Evolutionary conservation across 2,888 invertebrate species (phyloP), one percentile per base, ranked within the genome.

Genomic region (Sinopyrophorus schimmeli): DNA sequence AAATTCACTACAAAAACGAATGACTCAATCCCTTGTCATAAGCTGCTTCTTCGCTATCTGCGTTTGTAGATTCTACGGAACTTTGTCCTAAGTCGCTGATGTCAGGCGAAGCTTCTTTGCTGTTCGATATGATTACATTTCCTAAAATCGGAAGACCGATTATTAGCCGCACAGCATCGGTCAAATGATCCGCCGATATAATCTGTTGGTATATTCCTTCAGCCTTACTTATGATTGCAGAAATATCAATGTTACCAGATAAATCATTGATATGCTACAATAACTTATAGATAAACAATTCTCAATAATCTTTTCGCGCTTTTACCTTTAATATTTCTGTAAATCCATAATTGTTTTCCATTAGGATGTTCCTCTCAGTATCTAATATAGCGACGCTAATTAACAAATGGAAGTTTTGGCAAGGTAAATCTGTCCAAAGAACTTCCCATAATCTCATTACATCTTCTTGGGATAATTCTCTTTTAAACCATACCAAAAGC

Each of bases 391-490:
- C 94, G 47, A 92, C 84, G 67, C 92, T 91, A 40, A 98, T 78
- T n/a, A 99, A 75, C 35, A 99, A 76, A 72, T 97, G 95, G 74
- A 97, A 99, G 74, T 96, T 96, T 55, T 86, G 82, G 68, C 98
- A 97, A 0, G 97, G 97, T 64, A 91, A 75, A 53, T 87, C 89
- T 0, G 97, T 96, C 97, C 97, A 98, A 3, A 98, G 71, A 15
- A 94, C 90, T 77, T 98, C 97, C 97, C 97, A 98, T 52, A 98
- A 74, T 67, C 87, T 83, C 81, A 93, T 86, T 37, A 93, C 87
- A 68, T 96, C 92, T 3, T 82, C 77, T 53, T 90, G 87, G 12
- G 83, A 83, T 69, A 98, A 91, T 76, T 99, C 98, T 55, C 98
- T 76, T 73, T 98, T 99, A 72, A 96, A 98, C 68, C 69, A 69